Evolutionary conservation across 2,797 vertebrate species (phyloP), one percentile per base, ranked within the genome.

Genomic region (Danio jaintianensis): DNA sequence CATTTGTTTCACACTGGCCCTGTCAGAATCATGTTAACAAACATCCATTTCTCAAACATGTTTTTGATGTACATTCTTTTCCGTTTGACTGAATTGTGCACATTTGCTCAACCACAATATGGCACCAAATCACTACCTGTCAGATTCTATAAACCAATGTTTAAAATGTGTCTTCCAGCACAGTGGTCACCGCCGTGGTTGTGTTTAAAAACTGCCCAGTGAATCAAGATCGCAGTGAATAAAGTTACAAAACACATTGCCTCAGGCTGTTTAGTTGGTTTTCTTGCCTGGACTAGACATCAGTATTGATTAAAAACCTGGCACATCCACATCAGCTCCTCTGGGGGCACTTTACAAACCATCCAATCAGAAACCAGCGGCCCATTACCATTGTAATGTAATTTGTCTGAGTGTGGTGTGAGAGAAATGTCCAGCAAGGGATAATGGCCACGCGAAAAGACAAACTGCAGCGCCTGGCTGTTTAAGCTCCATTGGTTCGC

Each of bases 371-470:
- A 45, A 82, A 66, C 66, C 80, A 80, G 52, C 58, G 63, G 84
- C 85, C 84, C 84, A 89, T 84, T 87, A 89, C 81, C 82, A 88
- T 61, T 79, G 78, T 89, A 89, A 92, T 89, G 88, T 81, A 80
- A 89, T 87, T 89, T 74, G 72, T 78, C 68, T 76, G 22, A 79
- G 77, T 75, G 85, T 9, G 82, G 79, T 18, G 84, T 83, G 89
- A 89, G 86, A 86, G 87, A 90, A 76, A 85, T 86, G 84, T 81
- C 83, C 64, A 84, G 84, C 79, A 66, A 61, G 85, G 84, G 48
- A 56, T 85, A 91, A 90, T 83, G 78, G 82, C 81, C 82, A 38
- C 9, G 16, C 81, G 84, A 83, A 89, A 92, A 93, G 90, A 93
- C 89, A 93, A 92, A 95, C 81, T 84, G 85, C 82, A 63, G 76